A percentile compares a stretch with the other conserved stretches of the same genome.
Conservation (phyloP, 2,888 invertebrate species). For the Brenthis hecate region DNA sequence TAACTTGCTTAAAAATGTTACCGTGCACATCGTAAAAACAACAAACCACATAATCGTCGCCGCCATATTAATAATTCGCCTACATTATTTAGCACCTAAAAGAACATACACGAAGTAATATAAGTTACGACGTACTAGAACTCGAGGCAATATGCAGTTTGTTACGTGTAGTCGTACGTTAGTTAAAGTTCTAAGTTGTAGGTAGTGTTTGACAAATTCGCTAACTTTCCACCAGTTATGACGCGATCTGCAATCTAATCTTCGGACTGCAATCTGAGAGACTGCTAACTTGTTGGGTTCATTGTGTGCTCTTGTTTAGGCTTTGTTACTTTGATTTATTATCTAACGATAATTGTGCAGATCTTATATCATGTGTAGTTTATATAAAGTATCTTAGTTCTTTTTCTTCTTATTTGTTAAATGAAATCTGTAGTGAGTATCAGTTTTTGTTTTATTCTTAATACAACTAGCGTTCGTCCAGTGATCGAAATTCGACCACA, state of each 20-base stretch:
- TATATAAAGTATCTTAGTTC: too few relatives aligned
- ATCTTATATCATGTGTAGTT: background rate
- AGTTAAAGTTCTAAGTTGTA: constrained; percentile 35
- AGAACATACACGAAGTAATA: constrained; percentile 31
- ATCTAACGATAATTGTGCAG: background rate
- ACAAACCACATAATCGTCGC: constrained; percentile 12
- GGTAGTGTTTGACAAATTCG: constrained; percentile 53
- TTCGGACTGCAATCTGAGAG: constrained; percentile 54
- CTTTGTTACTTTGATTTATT: constrained; percentile 11
- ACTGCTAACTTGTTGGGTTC: constrained; percentile 40
- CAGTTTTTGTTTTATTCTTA: too few relatives aligned
- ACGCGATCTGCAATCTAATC: constrained; percentile 64
- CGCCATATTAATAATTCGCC: constrained; percentile 22
- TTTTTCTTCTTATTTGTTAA: too few relatives aligned
- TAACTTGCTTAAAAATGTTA: constrained; percentile 7
- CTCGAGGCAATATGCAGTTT: constrained; percentile 37
- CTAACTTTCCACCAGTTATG: constrained; percentile 51
- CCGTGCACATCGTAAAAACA: constrained; percentile 3
- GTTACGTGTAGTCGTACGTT: constrained; percentile 35
- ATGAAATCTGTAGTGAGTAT: too few relatives aligned
- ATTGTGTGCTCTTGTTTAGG: constrained; percentile 8
- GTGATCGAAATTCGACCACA: too few relatives aligned
- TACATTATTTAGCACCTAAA: constrained; percentile 24
- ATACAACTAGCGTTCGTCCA: too few relatives aligned
- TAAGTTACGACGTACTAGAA: constrained; percentile 30